Conservation (phyloP, 2,797 vertebrate genomes). For the Cyprinodon diabolis region DNA sequence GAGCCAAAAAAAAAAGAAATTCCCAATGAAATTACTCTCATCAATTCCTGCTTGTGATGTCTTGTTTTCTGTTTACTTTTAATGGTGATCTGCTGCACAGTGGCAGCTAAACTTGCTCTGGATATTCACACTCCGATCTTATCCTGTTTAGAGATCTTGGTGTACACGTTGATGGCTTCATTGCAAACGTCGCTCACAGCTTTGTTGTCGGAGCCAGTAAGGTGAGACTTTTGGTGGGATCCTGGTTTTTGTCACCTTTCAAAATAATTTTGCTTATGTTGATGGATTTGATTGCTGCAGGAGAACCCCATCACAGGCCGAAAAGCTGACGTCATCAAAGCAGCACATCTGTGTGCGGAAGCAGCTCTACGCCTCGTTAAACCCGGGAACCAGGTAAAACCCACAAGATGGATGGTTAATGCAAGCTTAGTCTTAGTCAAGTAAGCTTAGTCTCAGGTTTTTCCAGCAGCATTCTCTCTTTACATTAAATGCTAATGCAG, state of each 20-base stretch:
- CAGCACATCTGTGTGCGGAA: constrained; percentile 93
- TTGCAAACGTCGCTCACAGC: constrained; percentile 94
- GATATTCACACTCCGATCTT: constrained; percentile 22
- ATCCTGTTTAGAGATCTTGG: constrained; percentile 87
- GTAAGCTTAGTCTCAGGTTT: neutral
- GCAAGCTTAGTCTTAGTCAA: no score
- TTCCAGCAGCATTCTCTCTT: neutral
- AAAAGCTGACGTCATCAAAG: constrained; percentile 95
- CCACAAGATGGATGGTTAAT: neutral
- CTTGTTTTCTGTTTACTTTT: constrained; percentile 16
- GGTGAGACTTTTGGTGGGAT: constrained; percentile 69
- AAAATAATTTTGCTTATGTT: neutral
- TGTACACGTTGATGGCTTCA: constrained; percentile 96
- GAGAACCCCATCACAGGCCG: constrained; percentile 88
- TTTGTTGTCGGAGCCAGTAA: constrained; percentile 90
- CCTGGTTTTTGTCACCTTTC: neutral
- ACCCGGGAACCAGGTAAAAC: constrained; percentile 91
- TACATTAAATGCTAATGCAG: neutral
- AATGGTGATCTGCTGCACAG: constrained; percentile 14
- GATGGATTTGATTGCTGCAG: constrained; percentile 64
- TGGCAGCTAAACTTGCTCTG: constrained; percentile 17
- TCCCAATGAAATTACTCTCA: constrained; percentile 20
- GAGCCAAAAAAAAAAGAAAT: constrained; percentile 26
- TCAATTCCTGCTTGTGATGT: constrained; percentile 12
- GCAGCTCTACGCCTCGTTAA: constrained; percentile 95